Base-by-base conservation (phyloP, 2,888 invertebrate genomes). In the Nineta flava region DNA sequence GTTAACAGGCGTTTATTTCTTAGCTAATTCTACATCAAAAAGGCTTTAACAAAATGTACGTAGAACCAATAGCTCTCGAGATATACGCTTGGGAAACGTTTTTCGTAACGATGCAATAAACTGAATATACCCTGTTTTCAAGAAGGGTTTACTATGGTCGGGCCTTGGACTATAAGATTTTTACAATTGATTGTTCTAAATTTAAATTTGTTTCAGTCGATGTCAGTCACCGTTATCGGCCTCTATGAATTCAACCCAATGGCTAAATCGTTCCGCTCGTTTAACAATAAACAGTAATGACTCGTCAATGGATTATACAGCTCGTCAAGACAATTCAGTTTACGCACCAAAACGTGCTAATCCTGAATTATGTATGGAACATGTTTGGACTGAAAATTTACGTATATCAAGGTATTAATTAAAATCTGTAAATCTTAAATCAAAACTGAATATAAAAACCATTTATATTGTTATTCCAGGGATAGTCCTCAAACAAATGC, bases 281-380 rank as follows among this genome's bases (percentile, higher is more conserved):
- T 46, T 60, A n/a, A 21, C 47, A 2, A 17, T 15, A 2, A 35
- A 15, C 3, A 13, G 15, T 6, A 16, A 12, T 16, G 35, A n/a
- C 2, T 17, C 12, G 4, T 21, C 47, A 16, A 35, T 19, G 12
- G 13, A 10, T 21, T 15, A n/a, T n/a, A 17, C 35, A 16, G 32
- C 47, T 6, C 9, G 32, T n/a, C 32, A 17, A 32, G 34, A 32
- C 5, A 34, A 9, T 13, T 32, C 34, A 12, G 15, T 10, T n/a
- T 15, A 17, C n/a, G 76, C 73, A n/a, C 68, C 77, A 0, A 72
- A 83, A 56, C 87, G 87, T 0, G 67, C 90, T 21, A 80, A 82
- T 56, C 93, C 94, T 0, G 85, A 87, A 57, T 74, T 93, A 54
- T 93, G 92, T 59, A 70, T 95, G 43, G 93, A 95, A 56, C 84